phyloP scores from a whole-genome alignment of 2,797 vertebrate species.

The Schizopygopsis pylzovi region DNA sequence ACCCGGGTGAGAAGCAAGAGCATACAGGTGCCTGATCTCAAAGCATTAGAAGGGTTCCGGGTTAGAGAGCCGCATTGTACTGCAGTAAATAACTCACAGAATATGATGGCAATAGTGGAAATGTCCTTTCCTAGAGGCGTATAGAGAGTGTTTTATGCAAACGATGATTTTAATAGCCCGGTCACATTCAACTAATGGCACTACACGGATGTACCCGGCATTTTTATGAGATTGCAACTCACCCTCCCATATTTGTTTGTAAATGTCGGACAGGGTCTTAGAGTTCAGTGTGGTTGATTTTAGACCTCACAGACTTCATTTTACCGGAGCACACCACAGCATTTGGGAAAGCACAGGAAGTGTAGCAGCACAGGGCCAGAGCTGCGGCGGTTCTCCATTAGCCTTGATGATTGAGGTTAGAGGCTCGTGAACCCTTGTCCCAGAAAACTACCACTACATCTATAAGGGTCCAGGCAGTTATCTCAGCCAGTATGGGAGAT shows the following conservation, averaged over 20 bases:
- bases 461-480: slow-evolving; percentile 26
- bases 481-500: slow-evolving; percentile 32
- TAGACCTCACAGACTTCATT: no score
- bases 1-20: neutral
- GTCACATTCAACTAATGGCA: slow-evolving; percentile 18
- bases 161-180: slow-evolving; percentile 5
- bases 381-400: slow-evolving; percentile 34
- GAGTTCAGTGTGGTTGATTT: neutral
- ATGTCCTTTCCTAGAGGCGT: neutral
- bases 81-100: neutral
- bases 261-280: no score
- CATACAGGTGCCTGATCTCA: neutral
- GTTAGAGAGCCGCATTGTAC: neutral
- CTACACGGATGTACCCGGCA: neutral
- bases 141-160: slow-evolving; percentile 23
- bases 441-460: slow-evolving; percentile 39
- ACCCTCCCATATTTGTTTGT: slow-evolving; percentile 13
- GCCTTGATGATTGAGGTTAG: slow-evolving; percentile 48
- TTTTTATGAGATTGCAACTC: slow-evolving; percentile 27
- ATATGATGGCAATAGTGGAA: neutral
- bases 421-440: slow-evolving; percentile 29
- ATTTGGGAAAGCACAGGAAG: slow-evolving; percentile 17
- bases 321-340: slow-evolving; percentile 15
- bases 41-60: neutral
- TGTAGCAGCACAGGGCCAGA: slow-evolving; percentile 25